Evolutionary conservation across 2,797 vertebrate genomes (phyloP), one percentile per base, ranked within the genome.

Genomic region (Sebastes wilsoni): DNA sequence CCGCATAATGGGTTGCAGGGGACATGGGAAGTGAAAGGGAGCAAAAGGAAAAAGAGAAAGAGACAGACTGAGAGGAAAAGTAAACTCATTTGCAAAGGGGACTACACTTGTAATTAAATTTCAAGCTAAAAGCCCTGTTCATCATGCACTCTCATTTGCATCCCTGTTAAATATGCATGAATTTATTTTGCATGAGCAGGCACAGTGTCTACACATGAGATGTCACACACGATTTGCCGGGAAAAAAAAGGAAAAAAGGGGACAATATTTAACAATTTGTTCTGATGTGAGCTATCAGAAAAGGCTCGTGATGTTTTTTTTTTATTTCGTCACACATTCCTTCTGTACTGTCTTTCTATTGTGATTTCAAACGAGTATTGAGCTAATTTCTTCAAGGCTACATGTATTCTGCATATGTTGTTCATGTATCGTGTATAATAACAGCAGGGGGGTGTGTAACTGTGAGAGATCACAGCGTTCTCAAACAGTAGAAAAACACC

Each of bases 121-220:
- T 93, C 89, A 89, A 89, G 93, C 93, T 95, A 95, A 95, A 95
- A 95, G 94, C 93, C 84, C 85, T 89, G 92, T 91, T 95, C 92
- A 92, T 94, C 88, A 88, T 91, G 92, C 87, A 84, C 88, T 91
- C 92, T 93, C 90, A 94, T 95, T 95, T 93, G 92, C 93, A 94
- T 94, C 68, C 65, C 80, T 72, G 68, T 95, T 93, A 94, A 96
- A 95, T 95, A 95, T 96, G 93, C 90, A 95, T 96, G 92, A 85
- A 49, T 88, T 88, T 92, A 93, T 94, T 95, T 95, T 93, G 94
- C 94, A 93, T 94, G 92, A 92, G 88, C 72, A 73, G 89, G 83
- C 89, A 86, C 80, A 58, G 61, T 70, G 86, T 91, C 87, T 85
- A 72, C 88, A 92, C 86, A 76, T 52, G 81, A 92, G 81, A 91